Evolutionary conservation across 2,888 invertebrate species (phyloP), one percentile per base, ranked within the genome.

Genomic region (Phaedon cochleariae): DNA sequence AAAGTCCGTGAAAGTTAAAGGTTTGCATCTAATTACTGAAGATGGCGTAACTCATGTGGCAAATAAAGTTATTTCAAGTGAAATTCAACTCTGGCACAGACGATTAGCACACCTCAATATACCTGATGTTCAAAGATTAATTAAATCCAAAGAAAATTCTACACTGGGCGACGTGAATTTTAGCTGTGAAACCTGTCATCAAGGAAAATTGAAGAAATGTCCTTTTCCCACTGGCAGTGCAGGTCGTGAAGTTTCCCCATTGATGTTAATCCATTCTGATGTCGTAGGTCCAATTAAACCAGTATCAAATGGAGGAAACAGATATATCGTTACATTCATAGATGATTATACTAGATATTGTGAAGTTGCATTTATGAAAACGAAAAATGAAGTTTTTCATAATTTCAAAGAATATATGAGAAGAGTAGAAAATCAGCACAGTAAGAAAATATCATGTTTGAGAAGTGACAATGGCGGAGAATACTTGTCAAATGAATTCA

Each of bases 301-400:
- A 1, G 17, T 31, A 5, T 74, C 77, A 1, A 69, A 69, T n/a
- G 63, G 74, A 20, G 71, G 71, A 17, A 76, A 76, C 41, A 63
- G 72, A n/a, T 79, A 76, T 60, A 21, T 78, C 0, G 10, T 79
- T 1, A 79, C 75, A 0, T 67, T 80, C 9, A 78, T 78, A 12
- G 79, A 80, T 59, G 80, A 81, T 69, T 79, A 60, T 60, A 76
- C 76, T 4, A 65, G 74, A 48, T 80, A 18, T n/a, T 29, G 18
- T 18, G 7, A 53, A 15, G 31, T 53, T 29, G 9, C 9, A 22
- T 9, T 17, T 10, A 31, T 31, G 31, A 53, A 53, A 15, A n/a
- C n/a, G 17, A 17, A 52, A 52, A 9, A 18, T 7, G 31, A 52
- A 52, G 31, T 52, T 6, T 31, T 52, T 12, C 10, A 52, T 18